These are phyloP conservation scores for Eristalis intricaria DNA, from an alignment of 2,888 invertebrate species.

Conservation along the genomic window DNA sequence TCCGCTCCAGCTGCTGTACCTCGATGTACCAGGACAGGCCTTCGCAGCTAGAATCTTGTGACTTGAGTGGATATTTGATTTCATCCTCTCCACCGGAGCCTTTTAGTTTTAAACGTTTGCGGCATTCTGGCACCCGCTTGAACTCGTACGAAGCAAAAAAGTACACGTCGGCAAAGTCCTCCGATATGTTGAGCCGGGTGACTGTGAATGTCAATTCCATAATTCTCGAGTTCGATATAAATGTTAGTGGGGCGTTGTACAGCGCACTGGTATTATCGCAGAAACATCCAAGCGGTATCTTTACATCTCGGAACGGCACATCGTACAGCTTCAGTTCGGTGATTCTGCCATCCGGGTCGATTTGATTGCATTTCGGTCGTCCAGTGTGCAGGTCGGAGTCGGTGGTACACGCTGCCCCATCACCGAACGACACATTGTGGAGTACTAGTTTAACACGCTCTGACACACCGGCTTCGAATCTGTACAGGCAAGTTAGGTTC, in stretches of 20 bases:
- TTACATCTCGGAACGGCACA: conserved; percentile 86
- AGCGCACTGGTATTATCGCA: conserved; percentile 87
- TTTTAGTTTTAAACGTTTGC: conserved; percentile 84
- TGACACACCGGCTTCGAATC: conserved; percentile 86
- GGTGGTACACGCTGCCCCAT: conserved; percentile 85
- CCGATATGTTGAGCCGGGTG: conserved; percentile 87
- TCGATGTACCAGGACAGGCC: conserved; percentile 88
- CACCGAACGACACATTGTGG: conserved; percentile 88
- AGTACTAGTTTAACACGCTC: conserved; percentile 86
- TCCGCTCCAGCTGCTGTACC: conserved; percentile 89
- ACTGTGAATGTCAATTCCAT: conserved; percentile 90
- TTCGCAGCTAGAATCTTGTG: conserved; percentile 82
- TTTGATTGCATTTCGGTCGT: conserved; percentile 84
- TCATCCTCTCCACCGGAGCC: conserved; percentile 87
- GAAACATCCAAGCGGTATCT: conserved; percentile 88
- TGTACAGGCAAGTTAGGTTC: conserved; percentile 89
- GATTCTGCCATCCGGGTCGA: conserved; percentile 81
- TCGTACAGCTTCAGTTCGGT: conserved; percentile 85
- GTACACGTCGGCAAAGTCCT: conserved; percentile 91
- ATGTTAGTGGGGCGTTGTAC: conserved; percentile 84
- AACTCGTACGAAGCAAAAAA: conserved; percentile 89
- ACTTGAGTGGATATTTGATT: conserved; percentile 85
- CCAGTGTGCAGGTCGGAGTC: conserved; percentile 88
- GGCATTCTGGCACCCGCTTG: conserved; percentile 85
- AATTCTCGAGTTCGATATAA: conserved; percentile 86